Evolutionary conservation across 2,888 invertebrate species (phyloP), one percentile per base, ranked within the genome.

Genomic region (Rotaria sp.): DNA sequence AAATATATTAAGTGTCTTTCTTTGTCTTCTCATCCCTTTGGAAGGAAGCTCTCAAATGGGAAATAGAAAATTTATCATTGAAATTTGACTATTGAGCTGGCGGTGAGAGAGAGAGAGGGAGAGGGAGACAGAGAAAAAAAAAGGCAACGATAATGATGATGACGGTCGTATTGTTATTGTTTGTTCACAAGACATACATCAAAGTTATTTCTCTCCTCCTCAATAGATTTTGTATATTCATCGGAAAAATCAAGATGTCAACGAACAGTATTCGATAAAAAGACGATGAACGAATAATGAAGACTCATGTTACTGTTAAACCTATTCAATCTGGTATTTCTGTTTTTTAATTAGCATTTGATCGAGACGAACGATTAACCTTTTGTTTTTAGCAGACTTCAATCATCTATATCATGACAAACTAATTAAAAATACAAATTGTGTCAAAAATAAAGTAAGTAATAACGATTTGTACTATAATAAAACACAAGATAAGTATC

Each of bases 1-100:
- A 55, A 26, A 26, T 55, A 55, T 55, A 55, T 55, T 55, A 55
- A 55, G 26, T 55, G 26, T 55, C 26, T 55, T 55, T 55, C 55
- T 55, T 55, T 55, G 55, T 55, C 55, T 26, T 55, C 55, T 55
- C 55, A 55, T 55, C 55, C 55, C 24, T 55, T 55, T 55, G 24
- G 26, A 55, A 55, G 55, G 24, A 55, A 26, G 57, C 57, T 59
- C 30, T n/a, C 30, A 59, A 59, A 30, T 59, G 30, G 30, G 57
- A 59, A 59, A 59, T 59, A 59, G 57, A 59, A 59, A n/a, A 59
- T 59, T 59, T 59, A 59, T 59, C 30, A 59, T 59, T 26, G 57
- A 59, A 26, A 26, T 59, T 59, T 21, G n/a, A 3, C 57, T 26
- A 26, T 26, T 59, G 30, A 30, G 57, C 57, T 59, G 30, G 13